These are phyloP conservation scores for Platyrinchus mystaceus DNA, from an alignment of 2,797 vertebrate genomes.

Conservation along the genomic window DNA sequence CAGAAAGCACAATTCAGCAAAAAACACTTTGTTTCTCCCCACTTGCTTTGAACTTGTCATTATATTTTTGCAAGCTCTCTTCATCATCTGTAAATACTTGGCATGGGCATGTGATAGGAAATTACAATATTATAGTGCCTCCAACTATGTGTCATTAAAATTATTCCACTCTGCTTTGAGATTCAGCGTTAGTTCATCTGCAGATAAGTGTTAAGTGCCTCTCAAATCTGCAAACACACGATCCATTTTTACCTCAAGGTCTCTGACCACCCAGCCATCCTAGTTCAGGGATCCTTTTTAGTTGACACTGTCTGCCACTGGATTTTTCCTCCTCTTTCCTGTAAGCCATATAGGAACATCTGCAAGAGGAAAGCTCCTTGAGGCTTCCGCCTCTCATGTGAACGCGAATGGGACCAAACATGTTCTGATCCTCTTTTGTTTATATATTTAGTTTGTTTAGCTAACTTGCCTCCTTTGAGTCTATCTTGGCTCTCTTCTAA, in stretches of 20 bases:
- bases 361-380: background rate
- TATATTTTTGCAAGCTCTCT: background rate
- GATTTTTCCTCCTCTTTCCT: background rate
- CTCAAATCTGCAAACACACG: background rate
- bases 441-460: background rate
- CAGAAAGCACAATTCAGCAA: background rate
- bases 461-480: background rate
- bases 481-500: background rate
- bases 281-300: background rate
- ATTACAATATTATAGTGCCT: background rate
- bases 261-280: background rate
- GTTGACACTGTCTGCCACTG: background rate
- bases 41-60: background rate
- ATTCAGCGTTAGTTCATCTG: background rate
- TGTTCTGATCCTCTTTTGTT: background rate
- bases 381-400: background rate
- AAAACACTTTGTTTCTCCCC: background rate
- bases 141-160: constrained; percentile 6
- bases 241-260: background rate
- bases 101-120: background rate
- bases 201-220: background rate
- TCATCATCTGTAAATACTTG: constrained; percentile 16
- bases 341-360: background rate
- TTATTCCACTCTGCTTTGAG: background rate
- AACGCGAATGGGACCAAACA: background rate